Evolutionary conservation across 2,888 invertebrate species (phyloP).

Genomic region (Clepsis dumicolana): DNA sequence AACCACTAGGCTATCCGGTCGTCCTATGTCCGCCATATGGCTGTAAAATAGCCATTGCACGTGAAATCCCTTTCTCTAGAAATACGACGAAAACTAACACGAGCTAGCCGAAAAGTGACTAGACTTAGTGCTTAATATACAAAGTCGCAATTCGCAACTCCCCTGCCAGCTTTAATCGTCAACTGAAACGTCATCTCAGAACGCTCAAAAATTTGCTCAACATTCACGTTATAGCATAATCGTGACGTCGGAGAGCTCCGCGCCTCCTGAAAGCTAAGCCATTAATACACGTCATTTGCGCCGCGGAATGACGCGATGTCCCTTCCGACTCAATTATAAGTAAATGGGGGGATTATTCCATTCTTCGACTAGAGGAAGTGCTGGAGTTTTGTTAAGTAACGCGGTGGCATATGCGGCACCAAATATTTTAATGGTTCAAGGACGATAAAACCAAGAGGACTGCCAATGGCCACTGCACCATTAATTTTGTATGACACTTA

Average conservation of each 20-base stretch:
- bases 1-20: too few species aligned
- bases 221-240: constrained; percentile 27
- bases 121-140: background rate
- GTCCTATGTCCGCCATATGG: too few species aligned
- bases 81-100: too few species aligned
- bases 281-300: constrained; percentile 39
- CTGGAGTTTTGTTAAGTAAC: background rate
- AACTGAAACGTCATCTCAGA: background rate
- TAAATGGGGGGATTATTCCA: constrained; percentile 14
- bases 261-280: constrained; percentile 17
- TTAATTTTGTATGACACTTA: too few species aligned
- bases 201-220: constrained; percentile 15
- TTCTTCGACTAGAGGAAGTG: background rate
- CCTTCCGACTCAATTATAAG: constrained; percentile 32
- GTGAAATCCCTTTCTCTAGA: too few species aligned
- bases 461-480: too few species aligned
- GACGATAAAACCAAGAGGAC: too few species aligned
- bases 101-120: too few species aligned
- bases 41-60: too few species aligned
- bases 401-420: background rate
- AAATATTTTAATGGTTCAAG: too few species aligned
- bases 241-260: constrained; percentile 21
- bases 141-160: background rate
- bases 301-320: constrained; percentile 33
- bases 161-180: background rate